Percentiles rank a stretch among this genome's conserved stretches.
These are phyloP conservation scores for Stegophylla sp. DNA, from an alignment of 2,888 invertebrate species.

Conservation along the genomic window DNA sequence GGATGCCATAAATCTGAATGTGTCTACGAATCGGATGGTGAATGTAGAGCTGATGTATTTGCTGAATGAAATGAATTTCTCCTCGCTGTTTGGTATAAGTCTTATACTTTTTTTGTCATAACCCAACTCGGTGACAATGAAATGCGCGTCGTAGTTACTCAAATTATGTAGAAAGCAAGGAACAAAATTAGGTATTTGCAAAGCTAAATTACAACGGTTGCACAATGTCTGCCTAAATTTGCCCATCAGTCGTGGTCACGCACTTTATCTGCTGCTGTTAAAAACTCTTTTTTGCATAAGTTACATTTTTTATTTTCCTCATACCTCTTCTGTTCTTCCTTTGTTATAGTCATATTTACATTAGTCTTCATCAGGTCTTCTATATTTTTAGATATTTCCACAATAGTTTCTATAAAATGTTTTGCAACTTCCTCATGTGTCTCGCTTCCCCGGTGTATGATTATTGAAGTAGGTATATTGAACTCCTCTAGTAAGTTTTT, in stretches of 20 bases:
- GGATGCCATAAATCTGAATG: constrained; percentile 43
- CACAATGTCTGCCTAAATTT: not conserved
- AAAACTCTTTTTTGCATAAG: constrained; percentile 4
- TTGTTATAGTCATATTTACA: not conserved
- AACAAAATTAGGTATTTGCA: not conserved
- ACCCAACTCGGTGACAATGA: constrained; percentile 62
- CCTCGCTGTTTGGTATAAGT: constrained; percentile 63
- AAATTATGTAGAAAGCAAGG: constrained; percentile 61
- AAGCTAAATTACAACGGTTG: not conserved
- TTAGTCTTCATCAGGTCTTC: not conserved
- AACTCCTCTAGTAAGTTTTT: not conserved
- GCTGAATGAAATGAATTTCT: constrained; percentile 64
- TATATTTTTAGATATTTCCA: not conserved
- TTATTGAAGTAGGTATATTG: not conserved
- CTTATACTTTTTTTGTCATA: constrained; percentile 61
- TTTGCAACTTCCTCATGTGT: not conserved
- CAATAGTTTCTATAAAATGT: not conserved
- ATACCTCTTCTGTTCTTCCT: not conserved
- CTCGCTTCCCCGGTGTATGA: not conserved
- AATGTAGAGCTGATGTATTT: constrained; percentile 56
- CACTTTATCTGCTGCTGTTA: not conserved
- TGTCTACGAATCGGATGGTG: not conserved
- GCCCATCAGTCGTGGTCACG: not conserved
- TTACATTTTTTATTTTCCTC: not conserved
- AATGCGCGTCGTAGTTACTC: constrained; percentile 63